Evolutionary conservation across 2,888 invertebrate species (phyloP), one percentile per base, ranked within the genome.

Genomic region (Napeogenes sylphis): DNA sequence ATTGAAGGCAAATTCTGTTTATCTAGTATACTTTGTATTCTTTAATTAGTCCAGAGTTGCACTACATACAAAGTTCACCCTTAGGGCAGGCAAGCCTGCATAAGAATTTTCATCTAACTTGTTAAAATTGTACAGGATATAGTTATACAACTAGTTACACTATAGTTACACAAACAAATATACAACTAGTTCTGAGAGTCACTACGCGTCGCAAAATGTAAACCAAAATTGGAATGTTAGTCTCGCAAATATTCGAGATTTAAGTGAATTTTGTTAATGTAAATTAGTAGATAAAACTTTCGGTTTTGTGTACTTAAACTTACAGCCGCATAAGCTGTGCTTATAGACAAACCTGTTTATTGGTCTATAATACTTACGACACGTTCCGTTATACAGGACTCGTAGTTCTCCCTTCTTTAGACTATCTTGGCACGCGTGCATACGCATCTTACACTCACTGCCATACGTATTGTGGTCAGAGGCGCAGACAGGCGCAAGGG

Each of bases 391-490:
- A 71, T 94, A 94, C 8, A 93, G 91, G 10, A 93, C 92, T 63
- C 85, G 90, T 59, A 93, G 91, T 66, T 93, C 92, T 70, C 93
- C 93, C 69, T 95, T 91, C 46, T 93, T 90, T 72, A 94, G 92
- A 65, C 94, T 89, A 21, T 93, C 91, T 68, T 94, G 93, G 82
- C 98, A 98, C 0, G 96, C 95, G 75, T 95, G 94, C 85, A 95
- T 94, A 55, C 94, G 91, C 84, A 97, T 92, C 74, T 94, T 94
- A 81, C 97, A 97, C 76, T 96, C 95, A 79, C 95, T 96, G 63
- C 95, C 92, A 76, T 96, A 96, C 0, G 95, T 95, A 83, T 94
- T 94, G 69, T 94, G 94, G 77, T 95, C 95, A 63, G 94, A 94
- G 14, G 94, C 95, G 75, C 95, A 95, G 45, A 95, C 87, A 42